phyloP scores from a whole-genome alignment of 2,888 invertebrate species.

The Meteorus colon region DNA sequence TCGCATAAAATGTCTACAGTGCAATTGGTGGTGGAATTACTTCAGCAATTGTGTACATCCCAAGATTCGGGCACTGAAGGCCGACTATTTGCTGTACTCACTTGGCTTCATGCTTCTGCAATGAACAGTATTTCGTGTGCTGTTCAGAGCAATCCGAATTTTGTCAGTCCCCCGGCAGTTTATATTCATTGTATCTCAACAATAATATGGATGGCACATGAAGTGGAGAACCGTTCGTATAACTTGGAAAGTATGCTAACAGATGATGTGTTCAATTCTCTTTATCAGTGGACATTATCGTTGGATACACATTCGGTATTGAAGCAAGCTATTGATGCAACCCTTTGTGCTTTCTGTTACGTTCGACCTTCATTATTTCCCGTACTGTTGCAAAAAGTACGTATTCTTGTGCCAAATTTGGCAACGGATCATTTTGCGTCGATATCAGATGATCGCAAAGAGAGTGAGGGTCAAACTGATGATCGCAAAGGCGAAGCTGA shows the following conservation, averaged over 20 bases:
- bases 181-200: slow-evolving; percentile 87
- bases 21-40: slow-evolving; percentile 85
- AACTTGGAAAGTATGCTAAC: slow-evolving; percentile 82
- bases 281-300: slow-evolving; percentile 86
- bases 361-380: slow-evolving; percentile 87
- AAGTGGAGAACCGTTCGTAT: slow-evolving; percentile 76
- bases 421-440: slow-evolving; percentile 75
- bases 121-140: slow-evolving; percentile 71
- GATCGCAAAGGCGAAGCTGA: slow-evolving; percentile 79
- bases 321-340: slow-evolving; percentile 89
- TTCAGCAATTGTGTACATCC: slow-evolving; percentile 85
- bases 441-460: slow-evolving; percentile 77
- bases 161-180: slow-evolving; percentile 73
- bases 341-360: slow-evolving; percentile 90
- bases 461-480: slow-evolving; percentile 80
- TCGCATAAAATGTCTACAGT: slow-evolving; percentile 68
- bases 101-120: slow-evolving; percentile 82
- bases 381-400: slow-evolving; percentile 82
- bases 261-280: slow-evolving; percentile 83
- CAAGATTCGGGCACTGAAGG: slow-evolving; percentile 77
- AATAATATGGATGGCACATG: slow-evolving; percentile 84
- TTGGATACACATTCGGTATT: slow-evolving; percentile 82
- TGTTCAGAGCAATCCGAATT: slow-evolving; percentile 53
- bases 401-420: slow-evolving; percentile 76
- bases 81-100: slow-evolving; percentile 80